These are phyloP conservation scores for Clarias gariepinus DNA, from an alignment of 2,113 vertebrate genomes.

Conservation along the genomic window DNA sequence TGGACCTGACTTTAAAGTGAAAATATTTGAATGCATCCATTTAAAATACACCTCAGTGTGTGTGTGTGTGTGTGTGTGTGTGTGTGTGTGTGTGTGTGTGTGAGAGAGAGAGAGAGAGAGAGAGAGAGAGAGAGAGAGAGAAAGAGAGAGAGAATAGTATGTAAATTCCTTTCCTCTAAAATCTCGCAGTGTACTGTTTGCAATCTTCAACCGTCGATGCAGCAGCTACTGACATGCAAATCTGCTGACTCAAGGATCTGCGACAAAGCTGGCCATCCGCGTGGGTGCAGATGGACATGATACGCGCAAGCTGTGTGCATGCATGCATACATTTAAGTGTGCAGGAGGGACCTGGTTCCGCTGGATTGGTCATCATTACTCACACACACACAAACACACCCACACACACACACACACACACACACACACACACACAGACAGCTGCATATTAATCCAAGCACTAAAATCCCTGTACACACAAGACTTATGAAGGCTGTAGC, in stretches of 20 bases:
- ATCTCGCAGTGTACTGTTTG: not conserved
- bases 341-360: conserved; percentile 23
- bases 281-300: conserved; percentile 32
- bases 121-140: not conserved
- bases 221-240: conserved; percentile 22
- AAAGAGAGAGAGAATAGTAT: not conserved
- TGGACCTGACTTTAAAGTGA: not conserved
- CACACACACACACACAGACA: not conserved
- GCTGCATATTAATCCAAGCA: conserved; percentile 21
- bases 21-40: not conserved
- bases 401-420: not conserved
- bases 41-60: not conserved
- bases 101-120: not conserved
- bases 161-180: conserved; percentile 17
- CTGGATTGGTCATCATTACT: conserved; percentile 46
- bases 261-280: conserved; percentile 28
- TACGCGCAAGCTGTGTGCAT: conserved; percentile 17
- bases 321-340: conserved; percentile 26
- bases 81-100: not conserved
- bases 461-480: conserved; percentile 21
- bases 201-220: not conserved
- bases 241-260: conserved; percentile 45
- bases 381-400: conserved; percentile 20
- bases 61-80: not conserved
- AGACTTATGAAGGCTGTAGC: conserved; percentile 20